A percentile compares a stretch with the other conserved stretches of the same genome.
Conservation (phyloP, 2,797 vertebrate genomes). For the Xerus rutilus region DNA sequence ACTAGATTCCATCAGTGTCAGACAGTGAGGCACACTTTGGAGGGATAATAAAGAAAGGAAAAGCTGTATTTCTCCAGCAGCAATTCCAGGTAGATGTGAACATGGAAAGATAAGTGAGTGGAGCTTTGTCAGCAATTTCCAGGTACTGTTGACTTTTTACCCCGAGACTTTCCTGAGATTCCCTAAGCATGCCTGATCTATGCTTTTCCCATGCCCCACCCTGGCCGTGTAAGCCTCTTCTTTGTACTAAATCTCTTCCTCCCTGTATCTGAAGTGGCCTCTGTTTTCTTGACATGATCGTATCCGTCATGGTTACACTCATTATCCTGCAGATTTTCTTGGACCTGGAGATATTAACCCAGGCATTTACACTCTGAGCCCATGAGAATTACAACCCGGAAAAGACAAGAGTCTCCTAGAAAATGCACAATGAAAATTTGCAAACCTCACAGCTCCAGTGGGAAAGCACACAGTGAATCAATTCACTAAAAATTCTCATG, state of each 20-base stretch:
- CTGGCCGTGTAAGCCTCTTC: background rate
- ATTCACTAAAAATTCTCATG: background rate
- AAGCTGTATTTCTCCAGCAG: background rate
- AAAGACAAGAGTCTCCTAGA: constrained; percentile 7
- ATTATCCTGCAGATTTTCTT: background rate
- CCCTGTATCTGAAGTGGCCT: background rate
- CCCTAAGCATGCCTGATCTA: background rate
- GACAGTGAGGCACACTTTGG: background rate
- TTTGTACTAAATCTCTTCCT: background rate
- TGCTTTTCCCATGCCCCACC: accelerated
- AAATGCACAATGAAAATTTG: background rate
- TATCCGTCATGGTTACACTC: background rate
- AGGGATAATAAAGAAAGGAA: background rate
- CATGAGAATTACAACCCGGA: background rate
- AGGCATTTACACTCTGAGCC: background rate
- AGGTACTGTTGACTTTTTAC: background rate
- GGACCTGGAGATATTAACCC: background rate
- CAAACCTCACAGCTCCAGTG: background rate
- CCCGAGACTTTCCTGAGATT: background rate
- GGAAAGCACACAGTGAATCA: background rate
- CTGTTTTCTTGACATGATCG: background rate
- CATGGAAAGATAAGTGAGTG: background rate
- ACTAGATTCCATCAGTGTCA: too few species aligned
- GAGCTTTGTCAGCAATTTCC: background rate
- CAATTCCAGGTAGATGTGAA: background rate